Base-by-base conservation (phyloP, 2,888 invertebrate genomes). In the Ophraella communa region DNA sequence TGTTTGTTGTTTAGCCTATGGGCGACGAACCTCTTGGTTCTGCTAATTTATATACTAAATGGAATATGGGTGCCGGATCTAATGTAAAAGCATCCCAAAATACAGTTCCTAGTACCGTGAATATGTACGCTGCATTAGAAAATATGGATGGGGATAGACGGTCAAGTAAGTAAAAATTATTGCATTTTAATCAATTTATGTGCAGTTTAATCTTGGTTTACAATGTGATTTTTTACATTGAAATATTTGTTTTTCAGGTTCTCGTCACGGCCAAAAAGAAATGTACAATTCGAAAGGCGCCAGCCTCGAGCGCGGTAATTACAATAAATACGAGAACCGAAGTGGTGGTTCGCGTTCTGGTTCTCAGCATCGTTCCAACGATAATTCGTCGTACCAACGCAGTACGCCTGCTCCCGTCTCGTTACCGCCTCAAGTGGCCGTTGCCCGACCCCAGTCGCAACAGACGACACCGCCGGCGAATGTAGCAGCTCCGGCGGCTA, bases 301-400 rank as follows among this genome's bases (percentile, higher is more conserved):
- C 3, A 82, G 83, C 69, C 67, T 83, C 71, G 83, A 83, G 65
- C 72, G 81, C 39, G 74, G 69, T 53, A 73, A 72, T 47, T 73
- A 74, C 45, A 74, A n/a, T n/a, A n/a, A 74, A 35, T 75, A 72
- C 57, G 85, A 85, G 71, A 83, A 83, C 56, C 81, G 86, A 49
- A 82, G 83, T 69, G 82, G 83, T 69, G 82, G 83, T 69, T 74
- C 87, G 5, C 82, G 87, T 66, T 86, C 87, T 39, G 86, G 87
- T 58, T 88, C 87, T 49, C 86, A 87, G 65, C 87, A 87, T 65
- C 79, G 85, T 8, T 83, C 84, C 3, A 84, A 67, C 45, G 73
- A 69, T 39, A 65, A 59, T 59, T 65, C 72, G 11, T 64, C 71
- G 20, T 66, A 67, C 42, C 70, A 71, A 44, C 64, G 65, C 14